phyloP scores from a whole-genome alignment of 2,113 vertebrate species.

The Micromys minutus region DNA sequence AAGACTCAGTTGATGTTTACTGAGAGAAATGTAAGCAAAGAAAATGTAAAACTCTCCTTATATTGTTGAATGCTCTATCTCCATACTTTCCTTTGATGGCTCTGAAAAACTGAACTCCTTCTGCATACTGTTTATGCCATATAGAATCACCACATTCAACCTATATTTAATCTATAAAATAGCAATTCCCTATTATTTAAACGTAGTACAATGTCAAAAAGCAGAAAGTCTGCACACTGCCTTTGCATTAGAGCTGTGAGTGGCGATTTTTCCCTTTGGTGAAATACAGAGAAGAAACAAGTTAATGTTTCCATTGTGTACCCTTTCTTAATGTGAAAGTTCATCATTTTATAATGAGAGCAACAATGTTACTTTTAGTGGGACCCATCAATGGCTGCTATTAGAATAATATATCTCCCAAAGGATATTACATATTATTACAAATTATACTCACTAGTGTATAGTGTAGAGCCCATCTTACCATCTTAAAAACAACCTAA shows the following conservation, averaged over 20 bases:
- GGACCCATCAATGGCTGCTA: background rate
- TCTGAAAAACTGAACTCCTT: slow-evolving; percentile 55
- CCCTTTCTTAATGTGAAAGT: slow-evolving; percentile 1
- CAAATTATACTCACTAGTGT: background rate
- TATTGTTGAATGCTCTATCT: slow-evolving; percentile 44
- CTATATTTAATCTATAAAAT: slow-evolving; percentile 6
- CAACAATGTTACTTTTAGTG: background rate
- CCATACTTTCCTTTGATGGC: slow-evolving; percentile 45
- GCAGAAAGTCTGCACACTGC: background rate
- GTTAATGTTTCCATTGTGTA: background rate
- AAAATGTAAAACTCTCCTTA: slow-evolving; percentile 46
- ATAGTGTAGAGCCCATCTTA: background rate
- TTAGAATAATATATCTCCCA: slow-evolving; percentile 23
- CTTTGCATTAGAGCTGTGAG: background rate
- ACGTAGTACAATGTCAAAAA: slow-evolving; percentile 43
- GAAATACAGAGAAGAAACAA: slow-evolving; percentile 11
- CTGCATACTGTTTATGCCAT: background rate
- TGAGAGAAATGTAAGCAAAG: slow-evolving; percentile 58
- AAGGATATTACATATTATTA: background rate
- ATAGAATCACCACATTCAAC: slow-evolving; percentile 1
- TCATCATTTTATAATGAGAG: slow-evolving; percentile 18
- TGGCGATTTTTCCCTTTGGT: background rate
- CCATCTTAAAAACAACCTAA: slow-evolving; percentile 8
- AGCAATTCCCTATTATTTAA: slow-evolving; percentile 37
- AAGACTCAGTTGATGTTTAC: slow-evolving; percentile 56